These are phyloP conservation scores for Ginglymostoma cirratum DNA, from an alignment of 2,113 vertebrate genomes.

Conservation along the genomic window DNA sequence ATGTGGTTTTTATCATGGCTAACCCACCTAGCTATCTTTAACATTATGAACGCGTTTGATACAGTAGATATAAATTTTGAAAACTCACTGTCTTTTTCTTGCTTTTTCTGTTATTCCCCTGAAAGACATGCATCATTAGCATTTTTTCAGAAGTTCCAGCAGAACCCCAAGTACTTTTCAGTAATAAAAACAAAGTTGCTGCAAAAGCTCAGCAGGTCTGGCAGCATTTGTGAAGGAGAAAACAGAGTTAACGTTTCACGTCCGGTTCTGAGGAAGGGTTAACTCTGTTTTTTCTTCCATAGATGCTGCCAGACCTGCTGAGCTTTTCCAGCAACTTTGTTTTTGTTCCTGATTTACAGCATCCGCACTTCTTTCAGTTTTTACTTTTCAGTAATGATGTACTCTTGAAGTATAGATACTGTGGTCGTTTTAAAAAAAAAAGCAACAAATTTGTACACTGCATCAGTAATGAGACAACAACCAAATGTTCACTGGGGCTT, in stretches of 20 bases:
- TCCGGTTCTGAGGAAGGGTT: too few species aligned
- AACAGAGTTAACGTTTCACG: too few species aligned
- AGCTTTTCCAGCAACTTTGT: too few species aligned
- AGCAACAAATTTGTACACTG: neutral
- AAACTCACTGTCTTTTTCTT: neutral
- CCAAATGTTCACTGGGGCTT: neutral
- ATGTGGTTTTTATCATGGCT: too few species aligned
- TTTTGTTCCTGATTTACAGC: too few species aligned
- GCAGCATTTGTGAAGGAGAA: too few species aligned
- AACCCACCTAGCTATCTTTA: neutral
- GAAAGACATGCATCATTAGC: neutral
- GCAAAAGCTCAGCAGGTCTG: too few species aligned
- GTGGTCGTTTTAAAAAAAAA: neutral
- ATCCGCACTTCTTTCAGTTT: too few species aligned
- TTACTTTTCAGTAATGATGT: neutral
- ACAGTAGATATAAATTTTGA: neutral
- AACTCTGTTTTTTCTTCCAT: too few species aligned
- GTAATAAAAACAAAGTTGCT: neutral
- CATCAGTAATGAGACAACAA: neutral
- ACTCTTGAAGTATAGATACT: neutral
- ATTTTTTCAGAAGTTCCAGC: neutral
- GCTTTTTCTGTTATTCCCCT: neutral
- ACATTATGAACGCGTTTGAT: neutral
- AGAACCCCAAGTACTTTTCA: neutral
- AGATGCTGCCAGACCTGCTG: too few species aligned